Evolutionary conservation across 2,888 invertebrate species (phyloP), one percentile per base, ranked within the genome.

Genomic region (Netelia inedita): DNA sequence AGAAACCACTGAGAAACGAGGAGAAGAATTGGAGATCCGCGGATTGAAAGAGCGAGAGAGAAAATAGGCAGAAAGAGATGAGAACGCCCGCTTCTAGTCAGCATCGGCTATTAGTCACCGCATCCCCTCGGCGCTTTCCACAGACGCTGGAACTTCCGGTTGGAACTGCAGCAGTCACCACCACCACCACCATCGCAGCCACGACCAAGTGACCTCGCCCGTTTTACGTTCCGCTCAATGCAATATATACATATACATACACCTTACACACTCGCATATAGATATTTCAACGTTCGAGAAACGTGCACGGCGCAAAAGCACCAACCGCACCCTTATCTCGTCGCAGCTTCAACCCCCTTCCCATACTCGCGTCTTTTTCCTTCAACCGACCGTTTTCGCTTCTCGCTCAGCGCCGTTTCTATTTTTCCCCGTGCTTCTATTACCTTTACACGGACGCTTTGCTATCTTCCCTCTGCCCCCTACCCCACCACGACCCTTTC

Each of bases 251-350:
- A 72, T 43, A 80, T 65, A 55, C 21, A 14, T 65, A 55, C 11
- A 46, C 1, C 16, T n/a, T 73, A 46, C 16, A 63, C 23, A 74
- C 16, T 16, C 59, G 23, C n/a, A 50, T 21, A 41, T 76, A 76
- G 68, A 59, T 41, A 61, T 81, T 84, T 82, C 75, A 79, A 75
- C 75, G 55, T 85, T 78, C 66, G 63, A 68, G 74, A 43, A 50
- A n/a, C 79, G 66, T 71, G 75, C 63, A 63, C 46, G 65, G 71
- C 28, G 50, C 79, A 65, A 68, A 76, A 80, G 85, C 72, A 76
- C 61, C 86, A 88, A 85, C 85, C 90, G 85, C 89, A 88, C 89
- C 90, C 88, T 91, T 91, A 91, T 90, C 92, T 90, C 88, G 90
- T 91, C 88, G 89, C 83, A 87, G 87, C 89, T 89, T 88, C 85